Evolutionary conservation across 2,797 vertebrate genomes (phyloP), one percentile per base, ranked within the genome.

Genomic region (Mallotus villosus): DNA sequence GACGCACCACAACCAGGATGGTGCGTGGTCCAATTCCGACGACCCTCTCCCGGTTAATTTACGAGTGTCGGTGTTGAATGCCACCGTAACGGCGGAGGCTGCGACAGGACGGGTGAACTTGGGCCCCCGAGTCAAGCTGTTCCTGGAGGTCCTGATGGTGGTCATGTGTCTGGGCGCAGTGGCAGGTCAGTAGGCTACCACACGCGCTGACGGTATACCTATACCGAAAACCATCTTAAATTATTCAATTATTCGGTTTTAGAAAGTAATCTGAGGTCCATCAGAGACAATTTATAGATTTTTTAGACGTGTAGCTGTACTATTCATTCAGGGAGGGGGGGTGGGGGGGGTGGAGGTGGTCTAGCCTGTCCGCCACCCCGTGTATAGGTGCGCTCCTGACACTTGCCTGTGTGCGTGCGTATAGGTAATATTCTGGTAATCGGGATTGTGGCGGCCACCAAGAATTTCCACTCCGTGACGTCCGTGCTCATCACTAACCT

Each of bases 401-500:
- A 67, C 32, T 12, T 24, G 6, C 57, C n/a, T 22, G 53, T 74
- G 63, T 65, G 61, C 57, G 27, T 76, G 12, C 79, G 49, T 83
- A 3, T 62, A 95, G 94, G 93, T 62, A 95, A 95, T 74, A 83
- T 92, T 71, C 90, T 94, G 62, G 94, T 95, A 72, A 93, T 95
- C 67, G 70, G 90, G 49, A 92, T 93, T 49, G 93, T 95, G 78
- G 92, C 88, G 17, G 91, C 92, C 2, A 94, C 89, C 71, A 95
- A 93, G 84, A 90, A 88, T 1, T 92, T 94, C 87, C 94, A 92
- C 83, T 88, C 79, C 0, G 89, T 94, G 84, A 91, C 91, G 0
- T 95, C 94, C 0, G 89, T 94, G 82, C 89, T 95, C 58, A 89
- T 94, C 86, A 92, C 93, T 75, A 95, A 95, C 86, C 87, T 95